Evolutionary conservation across 1,140 invertebrate species (phyloP).

Genomic region (Musca domestica): DNA sequence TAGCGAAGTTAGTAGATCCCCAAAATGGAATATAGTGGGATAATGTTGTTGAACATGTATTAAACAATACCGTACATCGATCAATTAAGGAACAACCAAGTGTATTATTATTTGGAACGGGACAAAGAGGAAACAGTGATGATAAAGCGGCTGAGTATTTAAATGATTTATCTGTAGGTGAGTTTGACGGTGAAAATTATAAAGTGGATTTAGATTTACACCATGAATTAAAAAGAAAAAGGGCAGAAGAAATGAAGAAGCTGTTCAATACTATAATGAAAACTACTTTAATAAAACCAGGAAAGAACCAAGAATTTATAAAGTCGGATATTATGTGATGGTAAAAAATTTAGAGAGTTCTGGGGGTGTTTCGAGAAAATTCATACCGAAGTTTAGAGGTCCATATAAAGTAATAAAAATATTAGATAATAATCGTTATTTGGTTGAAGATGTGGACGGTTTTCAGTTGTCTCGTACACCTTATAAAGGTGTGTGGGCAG

Average conservation of each 20-base stretch:
- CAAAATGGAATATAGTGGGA: not conserved
- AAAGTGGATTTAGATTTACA: too few species aligned
- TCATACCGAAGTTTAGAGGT: conserved; percentile 24
- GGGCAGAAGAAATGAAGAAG: too few species aligned
- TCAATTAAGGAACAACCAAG: conserved; percentile 17
- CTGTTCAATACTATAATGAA: not conserved
- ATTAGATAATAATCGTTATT: conserved; percentile 11
- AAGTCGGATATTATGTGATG: conserved; percentile 5
- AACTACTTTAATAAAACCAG: not conserved
- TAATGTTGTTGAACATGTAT: not conserved
- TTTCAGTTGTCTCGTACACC: conserved; percentile 21
- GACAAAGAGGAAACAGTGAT: too few species aligned
- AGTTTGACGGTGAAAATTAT: too few species aligned
- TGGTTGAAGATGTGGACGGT: conserved; percentile 24
- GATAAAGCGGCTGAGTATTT: too few species aligned
- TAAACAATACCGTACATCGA: conserved; percentile 20
- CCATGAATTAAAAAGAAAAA: too few species aligned
- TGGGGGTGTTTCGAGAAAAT: not conserved
- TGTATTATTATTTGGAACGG: conserved; percentile 9
- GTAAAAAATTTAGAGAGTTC: conserved; percentile 19
- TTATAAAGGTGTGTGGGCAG: conserved; percentile 18
- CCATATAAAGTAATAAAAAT: conserved; percentile 21
- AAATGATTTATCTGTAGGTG: too few species aligned
- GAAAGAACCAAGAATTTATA: not conserved
- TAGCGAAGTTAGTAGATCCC: not conserved